These are phyloP conservation scores for Protophormia terraenovae DNA, from an alignment of 2,888 invertebrate genomes.

Conservation along the genomic window DNA sequence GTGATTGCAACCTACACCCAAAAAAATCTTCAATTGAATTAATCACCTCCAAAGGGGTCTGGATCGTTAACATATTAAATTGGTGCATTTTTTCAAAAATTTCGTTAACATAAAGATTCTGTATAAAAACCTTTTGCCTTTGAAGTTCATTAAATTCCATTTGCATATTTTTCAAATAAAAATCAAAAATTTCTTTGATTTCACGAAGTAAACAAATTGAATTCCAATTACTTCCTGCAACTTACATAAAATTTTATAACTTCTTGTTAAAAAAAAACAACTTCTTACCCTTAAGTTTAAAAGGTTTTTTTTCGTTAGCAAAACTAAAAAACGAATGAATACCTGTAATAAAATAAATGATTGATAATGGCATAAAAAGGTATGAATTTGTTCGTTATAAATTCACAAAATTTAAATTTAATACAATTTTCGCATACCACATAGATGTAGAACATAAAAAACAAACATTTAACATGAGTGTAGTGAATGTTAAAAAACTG, in stretches of 20 bases:
- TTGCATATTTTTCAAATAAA: background rate
- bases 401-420: background rate
- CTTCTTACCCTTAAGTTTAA: background rate
- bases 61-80: too few species aligned
- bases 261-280: background rate
- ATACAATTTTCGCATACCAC: background rate
- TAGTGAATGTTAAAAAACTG: background rate
- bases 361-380: slow-evolving; percentile 49
- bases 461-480: too few species aligned
- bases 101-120: too few species aligned
- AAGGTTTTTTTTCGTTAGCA: background rate
- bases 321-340: background rate
- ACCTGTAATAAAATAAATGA: slow-evolving; percentile 56
- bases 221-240: background rate
- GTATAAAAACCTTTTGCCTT: background rate
- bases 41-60: too few species aligned
- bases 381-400: slow-evolving; percentile 26
- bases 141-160: background rate
- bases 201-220: background rate
- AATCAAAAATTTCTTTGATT: background rate
- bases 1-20: too few species aligned
- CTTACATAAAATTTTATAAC: background rate
- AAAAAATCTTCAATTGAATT: too few species aligned
- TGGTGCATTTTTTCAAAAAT: too few species aligned
- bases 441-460: background rate